Evolutionary conservation across 2,113 vertebrate genomes (phyloP), one percentile per base, ranked within the genome.

Genomic region (Ailurus styani): DNA sequence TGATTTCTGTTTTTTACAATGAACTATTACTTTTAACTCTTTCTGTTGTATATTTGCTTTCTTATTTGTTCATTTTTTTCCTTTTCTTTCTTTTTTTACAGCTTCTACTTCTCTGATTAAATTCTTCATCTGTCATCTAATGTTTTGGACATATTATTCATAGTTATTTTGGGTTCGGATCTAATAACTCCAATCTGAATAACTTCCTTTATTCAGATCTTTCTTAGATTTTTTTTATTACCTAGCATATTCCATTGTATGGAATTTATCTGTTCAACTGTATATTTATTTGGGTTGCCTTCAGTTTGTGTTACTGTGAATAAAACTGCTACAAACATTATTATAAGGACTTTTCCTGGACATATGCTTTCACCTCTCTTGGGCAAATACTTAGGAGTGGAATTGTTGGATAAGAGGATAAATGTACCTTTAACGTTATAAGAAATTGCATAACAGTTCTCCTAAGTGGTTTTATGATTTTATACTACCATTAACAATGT

Each of bases 321-420:
- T 93, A 96, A 95, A 96, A 27, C 17, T 87, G 12, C 40, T 77
- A 70, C 47, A 20, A 94, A 94, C 29, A 57, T 52, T 82, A 68
- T 68, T 45, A 3, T 79, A 54, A 82, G 45, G 31, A 82, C 40
- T 90, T 91, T 91, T 57, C 91, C 52, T 68, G 31, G 54, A 55
- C 31, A 47, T 34, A 12, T 40, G 25, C 70, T 91, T 90, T 94
- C 37, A 54, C 57, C 91, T 86, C 12, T 62, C 88, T 88, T 15
- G 23, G 9, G 72, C 37, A 95, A 82, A 64, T 57, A 72, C 20
- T 15, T 75, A 86, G 25, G 55, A 95, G 75, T 55, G 6, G 23
- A 83, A 64, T 40, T 57, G 6, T 60, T 83, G 34, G 45, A 42
- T 85, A 50, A 72, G 11, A 87, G 21, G 9, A 12, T 95, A 60